Percentiles rank a stretch among this genome's conserved stretches.
phyloP scores from a whole-genome alignment of 2,797 vertebrate genomes.

The Atherinosoma microstoma region DNA sequence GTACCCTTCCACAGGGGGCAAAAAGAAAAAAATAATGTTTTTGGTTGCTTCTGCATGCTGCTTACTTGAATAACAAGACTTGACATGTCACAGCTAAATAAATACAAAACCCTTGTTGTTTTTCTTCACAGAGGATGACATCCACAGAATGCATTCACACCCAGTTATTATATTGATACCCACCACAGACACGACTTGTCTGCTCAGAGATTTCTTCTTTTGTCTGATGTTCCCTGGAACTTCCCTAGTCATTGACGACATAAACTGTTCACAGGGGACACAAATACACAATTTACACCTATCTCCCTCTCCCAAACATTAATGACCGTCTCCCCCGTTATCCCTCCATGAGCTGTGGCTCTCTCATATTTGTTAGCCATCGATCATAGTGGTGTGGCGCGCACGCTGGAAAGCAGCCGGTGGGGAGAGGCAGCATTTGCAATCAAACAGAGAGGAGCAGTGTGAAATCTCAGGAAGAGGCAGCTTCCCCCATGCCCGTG shows the following conservation, averaged over 20 bases:
- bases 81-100: slow-evolving; percentile 79
- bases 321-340: slow-evolving; percentile 51
- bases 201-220: slow-evolving; percentile 44
- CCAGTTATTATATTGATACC: slow-evolving; percentile 61
- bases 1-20: slow-evolving; percentile 53
- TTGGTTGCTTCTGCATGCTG: slow-evolving; percentile 77
- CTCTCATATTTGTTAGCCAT: slow-evolving; percentile 78
- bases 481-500: slow-evolving; percentile 82
- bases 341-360: slow-evolving; percentile 71
- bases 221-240: slow-evolving; percentile 43
- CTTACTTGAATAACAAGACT: slow-evolving; percentile 79
- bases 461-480: slow-evolving; percentile 86
- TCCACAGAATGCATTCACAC: slow-evolving; percentile 61
- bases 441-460: slow-evolving; percentile 85
- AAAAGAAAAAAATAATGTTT: slow-evolving; percentile 43
- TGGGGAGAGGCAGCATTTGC: slow-evolving; percentile 81
- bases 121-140: slow-evolving; percentile 58
- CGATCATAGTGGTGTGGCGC: slow-evolving; percentile 76
- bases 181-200: slow-evolving; percentile 49
- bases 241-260: slow-evolving; percentile 62
- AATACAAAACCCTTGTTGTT: slow-evolving; percentile 74
- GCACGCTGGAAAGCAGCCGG: slow-evolving; percentile 70
- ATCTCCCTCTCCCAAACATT: slow-evolving; percentile 51
- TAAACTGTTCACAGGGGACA: slow-evolving; percentile 65
- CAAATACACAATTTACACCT: slow-evolving; percentile 70